Evolutionary conservation across 2,888 invertebrate genomes (phyloP), one percentile per base, ranked within the genome.

Genomic region (Hirtodrosophila alboralis): DNA sequence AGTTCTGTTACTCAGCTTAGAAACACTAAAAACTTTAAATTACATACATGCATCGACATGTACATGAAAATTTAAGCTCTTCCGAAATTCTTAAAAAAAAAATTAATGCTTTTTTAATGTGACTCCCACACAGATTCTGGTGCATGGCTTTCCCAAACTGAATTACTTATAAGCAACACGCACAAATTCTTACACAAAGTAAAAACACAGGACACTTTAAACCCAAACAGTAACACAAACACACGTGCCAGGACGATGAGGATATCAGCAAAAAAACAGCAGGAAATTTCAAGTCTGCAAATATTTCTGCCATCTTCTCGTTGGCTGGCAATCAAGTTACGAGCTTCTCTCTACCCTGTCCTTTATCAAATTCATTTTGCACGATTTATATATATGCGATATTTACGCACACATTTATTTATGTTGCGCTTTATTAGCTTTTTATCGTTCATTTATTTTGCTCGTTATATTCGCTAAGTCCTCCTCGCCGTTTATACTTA

Each of bases 361-460:
- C 13, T n/a, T 13, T 52, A 56, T 40, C 36, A 54, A 59, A 49
- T 18, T 49, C 48, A 64, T 60, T 57, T n/a, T 49, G 12, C 30
- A 38, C 57, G 40, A 38, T 57, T 47, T 68, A 51, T 67, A 59
- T 67, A 59, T 53, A 52, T 61, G 74, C 70, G 61, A 74, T 80
- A 61, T 76, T 84, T 80, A 57, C 62, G 51, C 51, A 65, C 69
- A 63, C 84, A 70, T 77, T 80, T 84, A 80, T 80, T 84, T 80
- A 75, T 80, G 78, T 70, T 66, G 71, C 76, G 65, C 73, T 80
- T 84, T 84, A 80, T 84, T 81, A 75, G 78, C 81, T 73, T 84
- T 84, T 86, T 76, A 81, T 77, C 85, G 84, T 71, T 70, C 65
- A 78, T 86, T 88, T 88, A 87, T 88, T 87, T 88, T 88, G 84